Evolutionary conservation across 2,888 invertebrate genomes (phyloP).

Genomic region (Ariolimax columbianus): DNA sequence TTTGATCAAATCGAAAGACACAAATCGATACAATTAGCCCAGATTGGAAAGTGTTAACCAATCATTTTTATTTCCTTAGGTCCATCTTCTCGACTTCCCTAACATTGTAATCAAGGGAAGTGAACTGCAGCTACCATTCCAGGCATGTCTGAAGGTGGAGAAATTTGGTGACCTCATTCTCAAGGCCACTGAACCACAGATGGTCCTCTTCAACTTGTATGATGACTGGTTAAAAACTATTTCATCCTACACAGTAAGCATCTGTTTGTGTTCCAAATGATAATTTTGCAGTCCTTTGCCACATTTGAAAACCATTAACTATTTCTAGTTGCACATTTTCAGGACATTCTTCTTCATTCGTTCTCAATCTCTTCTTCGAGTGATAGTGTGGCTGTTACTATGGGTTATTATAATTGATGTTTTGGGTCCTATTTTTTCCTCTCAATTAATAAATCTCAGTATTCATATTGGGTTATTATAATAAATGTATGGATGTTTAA

Average conservation of each 20-base stretch:
- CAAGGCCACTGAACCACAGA: constrained; percentile 99
- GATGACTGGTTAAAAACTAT: constrained; percentile 99
- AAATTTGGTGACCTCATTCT: constrained; percentile 99
- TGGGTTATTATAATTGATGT: no score
- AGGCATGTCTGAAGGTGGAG: constrained; percentile 97
- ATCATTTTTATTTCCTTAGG: constrained; percentile 79
- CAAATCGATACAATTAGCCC: no score
- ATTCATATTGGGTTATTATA: no score
- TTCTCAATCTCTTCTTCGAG: no score
- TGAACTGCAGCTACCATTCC: constrained; percentile 96
- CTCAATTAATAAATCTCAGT: no score
- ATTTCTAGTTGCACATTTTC: not conserved
- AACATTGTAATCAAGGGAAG: constrained; percentile 99
- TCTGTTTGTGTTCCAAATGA: not conserved
- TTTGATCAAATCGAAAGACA: no score
- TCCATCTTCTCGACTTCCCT: constrained; percentile 99
- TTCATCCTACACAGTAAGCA: constrained; percentile 93
- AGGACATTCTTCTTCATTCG: not conserved
- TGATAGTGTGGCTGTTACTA: no score
- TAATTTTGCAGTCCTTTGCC: not conserved
- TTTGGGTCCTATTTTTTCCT: no score
- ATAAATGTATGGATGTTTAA: no score
- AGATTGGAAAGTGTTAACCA: no score
- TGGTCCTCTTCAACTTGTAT: constrained; percentile 99
- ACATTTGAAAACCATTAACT: not conserved